These are phyloP conservation scores for Cynoglossus semilaevis DNA, from an alignment of 2,113 vertebrate species.

Conservation along the genomic window DNA sequence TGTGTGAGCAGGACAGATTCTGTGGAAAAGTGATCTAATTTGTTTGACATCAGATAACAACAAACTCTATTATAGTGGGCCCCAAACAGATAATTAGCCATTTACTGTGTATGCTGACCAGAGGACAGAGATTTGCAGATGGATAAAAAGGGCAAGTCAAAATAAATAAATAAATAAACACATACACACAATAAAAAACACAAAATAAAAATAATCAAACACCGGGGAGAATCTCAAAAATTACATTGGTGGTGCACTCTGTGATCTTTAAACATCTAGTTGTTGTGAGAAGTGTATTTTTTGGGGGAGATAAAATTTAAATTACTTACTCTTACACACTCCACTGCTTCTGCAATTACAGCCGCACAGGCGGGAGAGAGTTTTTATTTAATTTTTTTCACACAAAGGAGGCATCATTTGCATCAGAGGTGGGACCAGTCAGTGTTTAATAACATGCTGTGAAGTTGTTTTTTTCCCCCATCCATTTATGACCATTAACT, in stretches of 20 bases:
- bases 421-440: constrained; percentile 12
- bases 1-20: constrained; percentile 63
- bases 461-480: background rate
- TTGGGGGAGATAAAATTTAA: background rate
- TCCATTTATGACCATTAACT: constrained; percentile 43
- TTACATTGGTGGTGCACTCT: constrained; percentile 9
- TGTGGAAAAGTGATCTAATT: constrained; percentile 60
- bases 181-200: constrained; percentile 9
- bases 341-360: constrained; percentile 7
- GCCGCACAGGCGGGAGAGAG: constrained; percentile 6
- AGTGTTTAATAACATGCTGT: constrained; percentile 49
- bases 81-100: constrained; percentile 58
- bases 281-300: too few species aligned
- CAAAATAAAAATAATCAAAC: constrained; percentile 17
- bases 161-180: background rate
- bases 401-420: constrained; percentile 18
- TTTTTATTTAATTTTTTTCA: constrained; percentile 13
- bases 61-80: constrained; percentile 33
- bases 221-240: constrained; percentile 36
- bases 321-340: constrained; percentile 19
- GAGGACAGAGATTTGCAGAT: too few species aligned
- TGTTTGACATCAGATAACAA: constrained; percentile 63
- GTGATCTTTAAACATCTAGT: background rate
- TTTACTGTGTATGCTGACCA: constrained; percentile 23
- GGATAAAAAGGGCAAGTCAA: too few species aligned